phyloP scores from a whole-genome alignment of 2,888 invertebrate genomes.

The Amphipoea lucens region DNA sequence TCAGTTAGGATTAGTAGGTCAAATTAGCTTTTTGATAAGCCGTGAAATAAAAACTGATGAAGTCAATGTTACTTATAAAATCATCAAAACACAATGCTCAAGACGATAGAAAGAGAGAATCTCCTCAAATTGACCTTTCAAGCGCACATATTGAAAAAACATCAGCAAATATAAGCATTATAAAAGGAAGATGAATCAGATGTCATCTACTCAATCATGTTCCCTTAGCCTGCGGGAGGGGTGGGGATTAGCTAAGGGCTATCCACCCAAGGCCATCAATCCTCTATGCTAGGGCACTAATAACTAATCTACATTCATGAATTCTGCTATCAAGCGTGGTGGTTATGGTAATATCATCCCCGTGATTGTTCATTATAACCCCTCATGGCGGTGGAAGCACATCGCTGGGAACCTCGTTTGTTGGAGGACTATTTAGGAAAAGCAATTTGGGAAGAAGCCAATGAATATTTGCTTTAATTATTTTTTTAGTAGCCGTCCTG shows the following conservation, averaged over 20 bases:
- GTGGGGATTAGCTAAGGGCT: neutral
- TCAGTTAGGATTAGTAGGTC: too few relatives aligned
- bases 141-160: neutral
- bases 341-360: constrained; percentile 19
- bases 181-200: neutral
- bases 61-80: neutral
- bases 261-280: constrained; percentile 7
- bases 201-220: constrained; percentile 16
- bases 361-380: constrained; percentile 34
- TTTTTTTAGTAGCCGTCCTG: neutral
- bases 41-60: neutral
- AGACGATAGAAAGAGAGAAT: too few relatives aligned
- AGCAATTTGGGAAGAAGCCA: neutral
- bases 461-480: neutral
- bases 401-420: neutral
- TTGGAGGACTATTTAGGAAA: neutral
- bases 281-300: constrained; percentile 27
- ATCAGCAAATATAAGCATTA: neutral
- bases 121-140: neutral
- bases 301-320: constrained; percentile 59
- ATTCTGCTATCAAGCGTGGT: constrained; percentile 41
- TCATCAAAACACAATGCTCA: too few relatives aligned
- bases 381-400: neutral
- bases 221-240: neutral
- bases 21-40: neutral